Evolutionary conservation across 1,140 invertebrate species (phyloP).

Genomic region (Spodoptera litura): DNA sequence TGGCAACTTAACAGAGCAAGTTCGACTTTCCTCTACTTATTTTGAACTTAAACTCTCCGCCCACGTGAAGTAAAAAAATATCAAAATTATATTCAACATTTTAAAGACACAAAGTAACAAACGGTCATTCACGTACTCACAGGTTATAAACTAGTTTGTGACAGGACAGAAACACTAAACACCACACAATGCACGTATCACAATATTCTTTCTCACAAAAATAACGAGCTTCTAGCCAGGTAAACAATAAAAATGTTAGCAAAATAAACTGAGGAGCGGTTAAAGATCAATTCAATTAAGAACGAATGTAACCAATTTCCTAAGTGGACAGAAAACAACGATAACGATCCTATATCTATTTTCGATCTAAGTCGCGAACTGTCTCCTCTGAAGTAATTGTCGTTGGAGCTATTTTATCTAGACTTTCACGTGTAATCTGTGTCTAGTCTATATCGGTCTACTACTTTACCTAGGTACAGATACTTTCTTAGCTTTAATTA

Average conservation of each 20-base stretch:
- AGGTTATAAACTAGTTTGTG: no score
- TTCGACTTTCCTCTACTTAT: no score
- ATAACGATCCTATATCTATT: constrained; percentile 7
- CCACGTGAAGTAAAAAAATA: no score
- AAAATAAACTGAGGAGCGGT: constrained; percentile 17
- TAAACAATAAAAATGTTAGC: neutral
- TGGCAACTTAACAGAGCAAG: no score
- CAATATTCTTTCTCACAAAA: constrained; percentile 8
- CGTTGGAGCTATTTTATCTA: constrained; percentile 18
- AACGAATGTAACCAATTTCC: constrained; percentile 25
- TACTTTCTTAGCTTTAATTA: constrained; percentile 21
- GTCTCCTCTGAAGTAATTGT: constrained; percentile 25
- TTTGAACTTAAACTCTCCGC: no score
- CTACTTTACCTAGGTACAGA: constrained; percentile 1
- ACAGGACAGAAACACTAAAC: no score
- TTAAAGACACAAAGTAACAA: no score
- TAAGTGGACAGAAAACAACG: constrained; percentile 21
- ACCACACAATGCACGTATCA: neutral
- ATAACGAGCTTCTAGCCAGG: neutral
- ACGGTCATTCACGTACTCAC: no score
- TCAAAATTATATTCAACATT: no score
- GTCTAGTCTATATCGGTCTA: constrained; percentile 8
- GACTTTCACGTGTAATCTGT: constrained; percentile 36
- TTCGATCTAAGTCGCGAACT: constrained; percentile 14
- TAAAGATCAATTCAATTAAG: constrained; percentile 34